phyloP scores from a whole-genome alignment of 2,113 vertebrate genomes.

The Chlamydotis undulata region DNA sequence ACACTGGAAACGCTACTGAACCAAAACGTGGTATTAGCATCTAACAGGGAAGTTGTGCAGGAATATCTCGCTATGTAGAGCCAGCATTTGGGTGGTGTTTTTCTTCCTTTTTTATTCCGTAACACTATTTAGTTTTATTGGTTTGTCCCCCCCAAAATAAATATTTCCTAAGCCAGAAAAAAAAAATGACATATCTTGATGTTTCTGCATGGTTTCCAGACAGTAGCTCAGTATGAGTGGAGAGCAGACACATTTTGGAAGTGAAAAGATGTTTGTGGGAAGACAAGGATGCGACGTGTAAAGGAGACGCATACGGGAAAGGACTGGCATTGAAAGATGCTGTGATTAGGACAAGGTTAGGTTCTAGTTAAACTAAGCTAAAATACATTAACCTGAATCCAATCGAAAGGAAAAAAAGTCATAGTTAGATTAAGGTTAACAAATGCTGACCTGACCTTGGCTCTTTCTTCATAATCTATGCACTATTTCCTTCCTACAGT shows the following conservation, averaged over 20 bases:
- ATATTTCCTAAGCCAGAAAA: neutral
- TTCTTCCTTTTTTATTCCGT: neutral
- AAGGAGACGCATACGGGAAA: neutral
- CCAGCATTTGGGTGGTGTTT: neutral
- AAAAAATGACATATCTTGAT: neutral
- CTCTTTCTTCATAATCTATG: neutral
- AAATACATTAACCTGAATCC: neutral
- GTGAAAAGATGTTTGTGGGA: neutral
- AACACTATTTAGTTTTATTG: neutral
- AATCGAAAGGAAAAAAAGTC: neutral
- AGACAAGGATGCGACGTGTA: neutral
- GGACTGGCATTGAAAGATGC: neutral
- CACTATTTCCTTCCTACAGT: neutral
- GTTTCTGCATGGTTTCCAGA: neutral
- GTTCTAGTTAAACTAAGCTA: neutral
- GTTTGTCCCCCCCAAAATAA: neutral
- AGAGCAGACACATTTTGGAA: neutral
- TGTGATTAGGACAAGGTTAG: neutral
- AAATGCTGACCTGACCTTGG: neutral
- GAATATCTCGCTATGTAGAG: neutral
- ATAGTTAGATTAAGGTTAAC: neutral
- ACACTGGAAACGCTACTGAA: neutral
- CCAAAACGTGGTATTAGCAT: neutral
- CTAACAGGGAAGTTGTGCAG: neutral
- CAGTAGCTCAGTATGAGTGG: neutral